Conservation (phyloP, 2,797 vertebrate species). For the Hoplostethus mediterraneus region DNA sequence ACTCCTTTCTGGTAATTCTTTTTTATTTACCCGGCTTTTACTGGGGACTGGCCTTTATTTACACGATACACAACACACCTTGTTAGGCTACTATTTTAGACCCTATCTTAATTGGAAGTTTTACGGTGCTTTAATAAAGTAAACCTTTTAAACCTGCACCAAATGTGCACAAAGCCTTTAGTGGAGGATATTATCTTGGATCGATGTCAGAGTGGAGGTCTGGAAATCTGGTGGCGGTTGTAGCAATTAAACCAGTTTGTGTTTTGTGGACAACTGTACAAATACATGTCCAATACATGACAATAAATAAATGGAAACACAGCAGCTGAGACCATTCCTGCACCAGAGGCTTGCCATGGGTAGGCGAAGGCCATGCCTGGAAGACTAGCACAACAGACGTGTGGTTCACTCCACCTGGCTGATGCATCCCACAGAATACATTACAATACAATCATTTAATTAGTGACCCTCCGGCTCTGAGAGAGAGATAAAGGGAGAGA, state of each 20-base stretch:
- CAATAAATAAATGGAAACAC: conserved; percentile 78
- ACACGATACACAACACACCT: too few relatives aligned
- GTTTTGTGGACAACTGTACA: conserved; percentile 66
- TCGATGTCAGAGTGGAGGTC: conserved; percentile 44
- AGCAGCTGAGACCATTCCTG: conserved; percentile 64
- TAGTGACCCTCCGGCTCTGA: conserved; percentile 67
- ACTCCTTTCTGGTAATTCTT: too few relatives aligned
- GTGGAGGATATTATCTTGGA: conserved; percentile 39
- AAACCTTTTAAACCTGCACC: conserved; percentile 17
- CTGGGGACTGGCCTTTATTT: too few relatives aligned
- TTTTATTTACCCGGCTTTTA: too few relatives aligned
- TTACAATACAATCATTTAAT: conserved; percentile 57
- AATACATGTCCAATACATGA: conserved; percentile 69
- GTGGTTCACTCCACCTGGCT: conserved; percentile 59
- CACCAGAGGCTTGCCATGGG: conserved; percentile 55
- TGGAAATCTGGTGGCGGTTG: conserved; percentile 58
- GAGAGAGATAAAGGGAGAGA: conserved; percentile 23
- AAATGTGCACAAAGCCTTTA: conserved; percentile 9
- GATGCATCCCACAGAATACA: conserved; percentile 61
- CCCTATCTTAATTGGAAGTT: too few relatives aligned
- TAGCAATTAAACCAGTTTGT: conserved; percentile 75
- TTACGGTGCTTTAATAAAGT: not conserved
- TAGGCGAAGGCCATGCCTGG: conserved; percentile 43
- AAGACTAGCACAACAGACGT: conserved; percentile 66
- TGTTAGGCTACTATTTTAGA: too few relatives aligned